Evolutionary conservation across 2,113 vertebrate species (phyloP), one percentile per base, ranked within the genome.

Genomic region (Bungarus multicinctus): DNA sequence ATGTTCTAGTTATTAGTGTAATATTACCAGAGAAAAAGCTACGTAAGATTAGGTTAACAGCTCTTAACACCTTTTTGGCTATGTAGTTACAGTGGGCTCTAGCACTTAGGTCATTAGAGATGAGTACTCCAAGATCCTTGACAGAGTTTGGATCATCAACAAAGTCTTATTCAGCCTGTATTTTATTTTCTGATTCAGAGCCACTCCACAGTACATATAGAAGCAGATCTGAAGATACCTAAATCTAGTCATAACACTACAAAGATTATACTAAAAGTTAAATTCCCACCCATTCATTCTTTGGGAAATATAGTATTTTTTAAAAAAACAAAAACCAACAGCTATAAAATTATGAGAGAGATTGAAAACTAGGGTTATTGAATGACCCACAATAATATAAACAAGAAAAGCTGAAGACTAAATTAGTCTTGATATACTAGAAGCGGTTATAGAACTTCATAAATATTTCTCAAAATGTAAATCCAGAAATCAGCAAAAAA

Each of bases 401-500:
- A 60, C 94, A 43, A 60, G 81, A 22, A 57, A 55, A 50, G 93
- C 34, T 55, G 93, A 92, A 91, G 93, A 92, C 39, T 6, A 87
- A 95, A 96, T 91, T 50, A 43, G 55, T 93, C 91, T 45, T 94
- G 89, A 53, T 94, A 85, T 43, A 18, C 94, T 94, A 92, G 91
- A 94, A 45, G 50, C 85, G 39, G 54, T 88, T 91, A 54, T 1
- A 85, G 88, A 95, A 95, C 39, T 0, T 91, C 89, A 94, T 30
- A 92, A 95, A 94, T 95, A 95, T 64, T 96, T 96, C 91, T 89
- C 93, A 92, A 94, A 93, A 85, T 54, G 85, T 0, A 16, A 94
- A 94, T 95, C 93, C 91, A 96, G 94, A 87, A 95, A 92, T 88
- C 92, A 45, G 94, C 94, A 64, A 47, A 91, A 52, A 69, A 27